Percentiles rank a stretch among this genome's conserved stretches.
These are phyloP conservation scores for Mythimna albipuncta DNA, from an alignment of 2,888 invertebrate genomes.

Conservation along the genomic window DNA sequence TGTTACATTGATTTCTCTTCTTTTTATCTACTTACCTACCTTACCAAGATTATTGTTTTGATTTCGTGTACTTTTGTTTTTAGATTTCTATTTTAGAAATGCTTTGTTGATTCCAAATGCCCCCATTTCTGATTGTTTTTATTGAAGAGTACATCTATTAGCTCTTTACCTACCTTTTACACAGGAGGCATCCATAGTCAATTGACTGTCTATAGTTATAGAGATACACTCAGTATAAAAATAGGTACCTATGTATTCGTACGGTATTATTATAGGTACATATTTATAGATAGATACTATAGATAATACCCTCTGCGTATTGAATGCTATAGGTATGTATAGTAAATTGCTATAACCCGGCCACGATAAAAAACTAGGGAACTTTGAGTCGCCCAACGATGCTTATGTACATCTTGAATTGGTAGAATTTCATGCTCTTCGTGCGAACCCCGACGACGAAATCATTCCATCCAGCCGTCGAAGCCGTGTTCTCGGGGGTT, in stretches of 20 bases:
- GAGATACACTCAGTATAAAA: constrained; percentile 62
- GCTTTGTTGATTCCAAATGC: constrained; percentile 8
- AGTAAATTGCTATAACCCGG: constrained; percentile 84
- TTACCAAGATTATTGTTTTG: constrained; percentile 1
- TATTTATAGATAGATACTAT: constrained; percentile 70
- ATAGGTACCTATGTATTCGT: constrained; percentile 64
- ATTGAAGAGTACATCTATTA: background rate
- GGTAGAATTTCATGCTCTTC: constrained; percentile 81
- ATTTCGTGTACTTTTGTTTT: background rate
- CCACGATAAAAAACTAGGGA: constrained; percentile 74
- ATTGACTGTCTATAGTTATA: constrained; percentile 42
- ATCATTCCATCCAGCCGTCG: constrained; percentile 91
- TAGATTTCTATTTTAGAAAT: background rate
- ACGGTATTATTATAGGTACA: constrained; percentile 68
- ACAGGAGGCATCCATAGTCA: constrained; percentile 38
- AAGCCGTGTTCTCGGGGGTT: constrained; percentile 90
- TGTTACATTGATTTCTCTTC: constrained; percentile 14
- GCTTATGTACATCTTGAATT: constrained; percentile 75
- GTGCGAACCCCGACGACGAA: constrained; percentile 89
- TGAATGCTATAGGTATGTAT: constrained; percentile 69
- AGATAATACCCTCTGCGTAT: constrained; percentile 66
- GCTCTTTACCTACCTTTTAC: constrained; percentile 11
- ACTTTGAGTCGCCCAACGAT: constrained; percentile 66
- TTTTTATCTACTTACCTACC: background rate
- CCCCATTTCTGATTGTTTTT: background rate